phyloP scores from a whole-genome alignment of 2,888 invertebrate genomes.

The Lordiphosa andalusiaca region DNA sequence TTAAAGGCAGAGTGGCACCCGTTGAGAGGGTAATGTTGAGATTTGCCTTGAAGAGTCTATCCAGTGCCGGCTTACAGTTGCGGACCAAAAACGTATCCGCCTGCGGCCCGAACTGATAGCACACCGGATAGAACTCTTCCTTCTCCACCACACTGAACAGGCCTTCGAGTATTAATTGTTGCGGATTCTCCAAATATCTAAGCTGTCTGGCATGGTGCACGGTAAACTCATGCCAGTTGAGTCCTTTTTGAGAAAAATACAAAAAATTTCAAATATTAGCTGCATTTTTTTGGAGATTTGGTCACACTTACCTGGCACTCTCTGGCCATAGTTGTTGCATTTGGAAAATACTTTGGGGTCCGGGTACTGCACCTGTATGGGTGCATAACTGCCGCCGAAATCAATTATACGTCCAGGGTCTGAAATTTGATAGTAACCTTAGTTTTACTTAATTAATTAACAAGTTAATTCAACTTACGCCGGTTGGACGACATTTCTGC shows the following conservation, averaged over 20 bases:
- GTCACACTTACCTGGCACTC: slow-evolving; percentile 30
- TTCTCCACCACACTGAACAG: slow-evolving; percentile 66
- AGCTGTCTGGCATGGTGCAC: slow-evolving; percentile 67
- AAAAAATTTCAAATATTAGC: neutral
- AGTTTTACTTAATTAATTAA: no score
- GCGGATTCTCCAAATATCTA: slow-evolving; percentile 40
- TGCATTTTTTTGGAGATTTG: no score
- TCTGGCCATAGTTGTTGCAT: slow-evolving; percentile 56
- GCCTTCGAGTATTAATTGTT: slow-evolving; percentile 56
- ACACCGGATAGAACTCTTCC: slow-evolving; percentile 73
- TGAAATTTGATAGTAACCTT: no score
- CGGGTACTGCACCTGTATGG: slow-evolving; percentile 63
- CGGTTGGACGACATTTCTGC: no score
- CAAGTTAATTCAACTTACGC: no score
- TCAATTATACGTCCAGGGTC: no score
- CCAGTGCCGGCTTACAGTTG: slow-evolving; percentile 68
- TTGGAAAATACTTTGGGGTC: slow-evolving; percentile 55
- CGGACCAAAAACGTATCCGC: slow-evolving; percentile 72
- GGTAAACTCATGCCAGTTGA: slow-evolving; percentile 72
- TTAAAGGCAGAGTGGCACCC: slow-evolving; percentile 50
- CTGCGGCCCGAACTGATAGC: slow-evolving; percentile 64
- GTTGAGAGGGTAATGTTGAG: slow-evolving; percentile 57
- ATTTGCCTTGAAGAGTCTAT: slow-evolving; percentile 68
- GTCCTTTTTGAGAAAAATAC: slow-evolving; percentile 31
- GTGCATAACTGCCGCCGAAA: slow-evolving; percentile 26